A percentile compares a stretch with the other conserved stretches of the same genome.
These are phyloP conservation scores for Orthonychiurus folsomi DNA, from an alignment of 2,888 invertebrate species.

Conservation along the genomic window DNA sequence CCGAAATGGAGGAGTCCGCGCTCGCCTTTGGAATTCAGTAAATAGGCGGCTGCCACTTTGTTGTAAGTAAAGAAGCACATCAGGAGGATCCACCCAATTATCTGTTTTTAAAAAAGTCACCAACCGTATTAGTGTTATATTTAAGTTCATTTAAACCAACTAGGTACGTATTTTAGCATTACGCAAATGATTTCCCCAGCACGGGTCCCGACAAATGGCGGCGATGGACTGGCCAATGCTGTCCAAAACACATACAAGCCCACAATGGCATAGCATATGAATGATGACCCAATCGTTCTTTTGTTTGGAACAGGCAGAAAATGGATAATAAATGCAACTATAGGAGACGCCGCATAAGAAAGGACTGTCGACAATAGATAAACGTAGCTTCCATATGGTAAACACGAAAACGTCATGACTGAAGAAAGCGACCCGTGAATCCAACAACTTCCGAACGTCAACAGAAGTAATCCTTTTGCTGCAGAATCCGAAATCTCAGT, in stretches of 20 bases:
- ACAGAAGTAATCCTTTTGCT: conserved; percentile 17
- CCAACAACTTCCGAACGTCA: conserved; percentile 14
- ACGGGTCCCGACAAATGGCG: conserved; percentile 54
- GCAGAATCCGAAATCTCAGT: conserved; percentile 1
- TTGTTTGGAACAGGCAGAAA: conserved; percentile 53
- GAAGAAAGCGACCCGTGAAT: conserved; percentile 55
- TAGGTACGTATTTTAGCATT: conserved; percentile 43
- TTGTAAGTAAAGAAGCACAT: conserved; percentile 63
- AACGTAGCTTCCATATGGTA: conserved; percentile 67
- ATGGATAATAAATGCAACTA: too few species aligned
- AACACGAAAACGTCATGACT: conserved; percentile 68
- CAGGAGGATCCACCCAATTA: conserved; percentile 60
- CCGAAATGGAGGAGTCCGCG: conserved; percentile 69
- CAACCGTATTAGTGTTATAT: conserved; percentile 6
- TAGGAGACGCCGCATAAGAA: conserved; percentile 69
- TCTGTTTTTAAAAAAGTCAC: conserved; percentile 46
- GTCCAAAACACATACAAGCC: conserved; percentile 64
- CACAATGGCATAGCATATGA: too few species aligned
- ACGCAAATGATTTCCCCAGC: conserved; percentile 59
- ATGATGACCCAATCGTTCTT: too few species aligned
- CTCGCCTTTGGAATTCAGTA: conserved; percentile 62
- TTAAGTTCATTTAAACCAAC: neutral
- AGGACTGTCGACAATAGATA: conserved; percentile 71
- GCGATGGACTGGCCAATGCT: conserved; percentile 63
- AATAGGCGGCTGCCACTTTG: conserved; percentile 66